A percentile compares a stretch with the other conserved stretches of the same genome.
Conservation (phyloP, 2,888 invertebrate species). For the Hoplodrina blanda region DNA sequence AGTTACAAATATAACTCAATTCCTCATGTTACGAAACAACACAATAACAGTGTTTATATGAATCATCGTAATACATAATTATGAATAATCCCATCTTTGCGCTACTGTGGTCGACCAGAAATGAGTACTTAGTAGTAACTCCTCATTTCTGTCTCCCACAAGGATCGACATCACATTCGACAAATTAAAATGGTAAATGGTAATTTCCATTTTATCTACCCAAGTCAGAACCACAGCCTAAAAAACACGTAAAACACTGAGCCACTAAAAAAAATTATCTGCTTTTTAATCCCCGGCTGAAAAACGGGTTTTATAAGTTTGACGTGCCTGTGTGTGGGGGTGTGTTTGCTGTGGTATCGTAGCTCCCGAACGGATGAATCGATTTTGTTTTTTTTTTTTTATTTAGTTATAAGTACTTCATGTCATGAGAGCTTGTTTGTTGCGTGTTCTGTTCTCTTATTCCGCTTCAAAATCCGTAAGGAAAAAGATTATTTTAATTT, state of each 20-base stretch:
- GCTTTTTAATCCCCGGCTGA: too few relatives aligned
- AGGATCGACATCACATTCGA: not conserved
- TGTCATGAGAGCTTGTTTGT: not conserved
- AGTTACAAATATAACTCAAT: slow-evolving; percentile 11
- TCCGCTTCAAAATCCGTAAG: too few relatives aligned
- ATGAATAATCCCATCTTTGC: slow-evolving; percentile 5
- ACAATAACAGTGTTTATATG: slow-evolving; percentile 21
- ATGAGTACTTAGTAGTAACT: not conserved
- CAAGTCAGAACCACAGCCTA: not conserved
- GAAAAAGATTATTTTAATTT: not conserved
- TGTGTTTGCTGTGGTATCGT: too few relatives aligned
- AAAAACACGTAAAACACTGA: not conserved
- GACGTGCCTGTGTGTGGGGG: too few relatives aligned
- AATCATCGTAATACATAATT: slow-evolving; percentile 14
- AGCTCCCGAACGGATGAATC: too few relatives aligned
- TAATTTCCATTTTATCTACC: not conserved
- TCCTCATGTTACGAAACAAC: slow-evolving; percentile 8
- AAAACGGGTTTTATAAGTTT: too few relatives aligned
- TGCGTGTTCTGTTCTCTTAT: not conserved
- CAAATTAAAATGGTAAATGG: not conserved
- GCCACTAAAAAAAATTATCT: not conserved
- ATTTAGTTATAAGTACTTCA: not conserved
- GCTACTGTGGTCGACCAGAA: not conserved
- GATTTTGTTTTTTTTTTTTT: too few relatives aligned
- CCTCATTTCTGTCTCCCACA: not conserved